Conservation (phyloP, 2,888 invertebrate genomes). For the Yponomeuta sedellus region DNA sequence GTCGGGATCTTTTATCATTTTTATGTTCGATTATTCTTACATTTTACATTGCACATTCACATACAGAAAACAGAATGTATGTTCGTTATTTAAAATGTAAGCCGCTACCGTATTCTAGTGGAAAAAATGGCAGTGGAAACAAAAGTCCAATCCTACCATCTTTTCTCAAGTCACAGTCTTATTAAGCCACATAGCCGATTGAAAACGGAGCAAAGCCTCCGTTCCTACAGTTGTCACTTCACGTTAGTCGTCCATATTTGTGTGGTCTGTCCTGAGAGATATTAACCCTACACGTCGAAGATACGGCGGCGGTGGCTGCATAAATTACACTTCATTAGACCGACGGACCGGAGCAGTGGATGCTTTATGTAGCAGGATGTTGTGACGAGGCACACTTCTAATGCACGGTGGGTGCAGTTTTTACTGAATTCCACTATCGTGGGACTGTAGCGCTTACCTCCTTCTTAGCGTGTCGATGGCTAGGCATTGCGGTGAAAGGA, state of each 20-base stretch:
- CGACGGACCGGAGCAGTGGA: constrained; percentile 20
- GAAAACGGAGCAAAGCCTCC: not conserved
- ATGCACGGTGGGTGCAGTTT: not conserved
- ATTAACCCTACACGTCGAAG: constrained; percentile 30
- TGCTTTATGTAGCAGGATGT: constrained; percentile 67
- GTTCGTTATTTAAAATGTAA: too few relatives aligned
- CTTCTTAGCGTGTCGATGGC: too few relatives aligned
- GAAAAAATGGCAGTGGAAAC: too few relatives aligned
- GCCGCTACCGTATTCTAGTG: too few relatives aligned
- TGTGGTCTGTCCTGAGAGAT: constrained; percentile 14
- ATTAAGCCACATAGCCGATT: not conserved
- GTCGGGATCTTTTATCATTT: too few relatives aligned
- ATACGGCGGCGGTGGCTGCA: constrained; percentile 59
- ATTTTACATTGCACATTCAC: too few relatives aligned
- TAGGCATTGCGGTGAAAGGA: too few relatives aligned
- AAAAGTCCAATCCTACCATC: too few relatives aligned
- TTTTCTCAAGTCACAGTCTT: not conserved
- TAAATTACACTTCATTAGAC: constrained; percentile 65
- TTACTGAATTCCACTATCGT: not conserved
- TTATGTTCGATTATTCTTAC: too few relatives aligned
- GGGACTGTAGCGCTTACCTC: not conserved
- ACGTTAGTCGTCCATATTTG: not conserved
- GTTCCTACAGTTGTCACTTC: not conserved
- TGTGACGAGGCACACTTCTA: constrained; percentile 50
- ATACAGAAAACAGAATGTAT: too few relatives aligned